Evolutionary conservation across 2,113 vertebrate genomes (phyloP).

Genomic region (Alethe diademata): DNA sequence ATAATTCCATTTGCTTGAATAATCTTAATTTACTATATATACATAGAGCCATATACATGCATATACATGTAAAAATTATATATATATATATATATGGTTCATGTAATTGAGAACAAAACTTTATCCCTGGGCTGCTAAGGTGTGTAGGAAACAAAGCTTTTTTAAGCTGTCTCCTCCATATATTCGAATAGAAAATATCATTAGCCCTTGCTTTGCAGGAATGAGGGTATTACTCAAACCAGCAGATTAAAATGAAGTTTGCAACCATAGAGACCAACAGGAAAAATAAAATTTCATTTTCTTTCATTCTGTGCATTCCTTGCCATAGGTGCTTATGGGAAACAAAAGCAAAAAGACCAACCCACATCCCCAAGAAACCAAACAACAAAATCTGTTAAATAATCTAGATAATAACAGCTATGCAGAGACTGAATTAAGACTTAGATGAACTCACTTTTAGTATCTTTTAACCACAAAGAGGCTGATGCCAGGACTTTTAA

Average conservation of each 20-base stretch:
- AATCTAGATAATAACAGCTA: neutral
- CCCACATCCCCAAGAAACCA: neutral
- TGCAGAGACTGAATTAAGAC: neutral
- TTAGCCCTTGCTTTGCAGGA: neutral
- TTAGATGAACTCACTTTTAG: neutral
- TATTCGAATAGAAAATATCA: neutral
- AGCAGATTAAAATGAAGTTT: neutral
- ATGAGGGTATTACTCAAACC: neutral
- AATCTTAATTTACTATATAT: neutral
- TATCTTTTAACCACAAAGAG: neutral
- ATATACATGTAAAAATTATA: neutral
- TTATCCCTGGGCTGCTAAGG: neutral
- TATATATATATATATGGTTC: neutral
- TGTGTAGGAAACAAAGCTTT: neutral
- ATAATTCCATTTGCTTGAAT: neutral
- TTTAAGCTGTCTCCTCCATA: neutral
- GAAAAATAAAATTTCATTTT: neutral
- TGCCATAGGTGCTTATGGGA: neutral
- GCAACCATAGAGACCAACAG: neutral
- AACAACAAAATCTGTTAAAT: neutral
- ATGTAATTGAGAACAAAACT: neutral
- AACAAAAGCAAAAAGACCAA: neutral
- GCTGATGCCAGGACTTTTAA: neutral
- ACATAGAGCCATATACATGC: neutral
- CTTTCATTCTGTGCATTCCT: neutral